phyloP scores from a whole-genome alignment of 2,888 invertebrate species.

The Anthoptus insignis region DNA sequence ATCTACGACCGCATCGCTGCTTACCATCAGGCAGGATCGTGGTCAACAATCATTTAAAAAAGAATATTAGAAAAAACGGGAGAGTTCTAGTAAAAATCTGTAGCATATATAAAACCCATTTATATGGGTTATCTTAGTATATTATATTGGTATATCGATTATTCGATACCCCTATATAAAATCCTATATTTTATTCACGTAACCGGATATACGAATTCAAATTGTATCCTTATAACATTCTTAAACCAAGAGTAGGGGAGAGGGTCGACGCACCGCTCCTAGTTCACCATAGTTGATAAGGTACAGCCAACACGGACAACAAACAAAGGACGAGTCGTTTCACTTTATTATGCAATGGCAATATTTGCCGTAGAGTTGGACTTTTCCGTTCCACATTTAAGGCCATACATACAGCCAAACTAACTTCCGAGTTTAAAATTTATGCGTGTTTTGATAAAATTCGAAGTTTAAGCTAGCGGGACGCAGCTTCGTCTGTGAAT shows the following conservation, averaged over 20 bases:
- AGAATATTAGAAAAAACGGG: too few relatives aligned
- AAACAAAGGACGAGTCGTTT: slow-evolving; percentile 81
- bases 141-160: too few relatives aligned
- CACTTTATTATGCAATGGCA: slow-evolving; percentile 76
- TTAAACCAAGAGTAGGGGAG: slow-evolving; percentile 53
- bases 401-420: slow-evolving; percentile 53
- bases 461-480: slow-evolving; percentile 28
- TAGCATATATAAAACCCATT: too few relatives aligned
- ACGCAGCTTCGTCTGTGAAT: slow-evolving; percentile 20
- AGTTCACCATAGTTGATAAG: slow-evolving; percentile 82
- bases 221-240: slow-evolving; percentile 26
- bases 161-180: too few relatives aligned
- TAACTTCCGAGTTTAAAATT: slow-evolving; percentile 36
- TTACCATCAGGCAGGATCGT: too few relatives aligned
- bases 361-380: slow-evolving; percentile 61
- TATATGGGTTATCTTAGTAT: too few relatives aligned
- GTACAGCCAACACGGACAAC: slow-evolving; percentile 76
- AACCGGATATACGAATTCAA: too few relatives aligned
- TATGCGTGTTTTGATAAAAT: slow-evolving; percentile 38
- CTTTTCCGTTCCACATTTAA: slow-evolving; percentile 66
- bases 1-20: too few relatives aligned
- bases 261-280: slow-evolving; percentile 70
- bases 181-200: too few relatives aligned
- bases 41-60: too few relatives aligned
- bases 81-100: too few relatives aligned